Percentiles rank a stretch among this genome's conserved stretches.
Evolutionary conservation across 2,797 vertebrate genomes (phyloP).

Genomic region (Cheirogaleus major): DNA sequence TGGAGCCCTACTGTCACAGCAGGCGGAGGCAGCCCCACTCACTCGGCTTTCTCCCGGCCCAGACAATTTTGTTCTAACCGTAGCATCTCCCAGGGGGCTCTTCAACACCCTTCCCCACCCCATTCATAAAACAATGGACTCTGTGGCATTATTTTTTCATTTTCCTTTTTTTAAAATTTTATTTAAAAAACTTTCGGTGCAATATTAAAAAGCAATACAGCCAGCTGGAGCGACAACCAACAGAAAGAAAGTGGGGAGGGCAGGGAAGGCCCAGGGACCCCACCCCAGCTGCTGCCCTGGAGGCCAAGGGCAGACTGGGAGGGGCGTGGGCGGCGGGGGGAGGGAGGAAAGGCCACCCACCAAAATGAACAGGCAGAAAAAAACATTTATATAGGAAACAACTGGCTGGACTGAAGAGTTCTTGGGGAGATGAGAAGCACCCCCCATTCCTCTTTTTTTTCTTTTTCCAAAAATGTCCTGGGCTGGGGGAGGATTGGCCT

Average conservation of each 20-base stretch:
- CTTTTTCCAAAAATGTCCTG: slow-evolving; percentile 37
- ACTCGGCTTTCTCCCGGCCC: background rate
- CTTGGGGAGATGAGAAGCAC: background rate
- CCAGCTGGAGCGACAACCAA: slow-evolving; percentile 57
- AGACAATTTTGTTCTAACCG: background rate
- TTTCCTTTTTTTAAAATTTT: slow-evolving; percentile 75
- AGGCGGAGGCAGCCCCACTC: background rate
- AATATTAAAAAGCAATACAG: slow-evolving; percentile 82
- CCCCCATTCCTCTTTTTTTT: background rate
- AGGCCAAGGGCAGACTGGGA: background rate
- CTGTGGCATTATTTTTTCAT: background rate
- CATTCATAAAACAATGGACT: slow-evolving; percentile 61
- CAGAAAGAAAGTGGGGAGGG: background rate
- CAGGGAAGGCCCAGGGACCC: background rate
- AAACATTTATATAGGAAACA: slow-evolving; percentile 75
- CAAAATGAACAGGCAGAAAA: slow-evolving; percentile 57
- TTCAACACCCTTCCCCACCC: background rate
- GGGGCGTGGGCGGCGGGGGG: background rate
- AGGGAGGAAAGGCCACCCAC: slow-evolving; percentile 55
- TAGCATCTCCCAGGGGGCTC: background rate
- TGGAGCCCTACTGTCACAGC: rapidly evolving
- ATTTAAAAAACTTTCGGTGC: slow-evolving; percentile 80
- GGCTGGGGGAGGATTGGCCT: background rate
- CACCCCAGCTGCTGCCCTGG: background rate
- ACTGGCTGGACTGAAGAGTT: slow-evolving; percentile 65